Base-by-base conservation (phyloP, 2,888 invertebrate genomes). In the Cheilosia urbana region DNA sequence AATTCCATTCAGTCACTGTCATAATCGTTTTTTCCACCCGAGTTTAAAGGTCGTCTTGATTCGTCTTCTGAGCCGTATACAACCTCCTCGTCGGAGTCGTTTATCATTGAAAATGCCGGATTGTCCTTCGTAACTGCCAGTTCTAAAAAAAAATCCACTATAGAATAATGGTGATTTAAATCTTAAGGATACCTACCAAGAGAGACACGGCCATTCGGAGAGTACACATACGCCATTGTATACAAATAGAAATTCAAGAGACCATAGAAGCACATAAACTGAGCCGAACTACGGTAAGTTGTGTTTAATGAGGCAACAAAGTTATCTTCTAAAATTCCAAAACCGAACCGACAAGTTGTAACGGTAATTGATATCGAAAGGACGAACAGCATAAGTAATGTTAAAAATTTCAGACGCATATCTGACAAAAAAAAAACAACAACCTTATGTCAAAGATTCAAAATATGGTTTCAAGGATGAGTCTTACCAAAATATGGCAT, bases 401-500 rank as follows among this genome's bases (percentile, higher is more conserved):
- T 98, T 88, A 98, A 93, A 92, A 98, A 98, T 91, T 98, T 97
- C 80, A 99, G 93, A 65, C 99, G 94, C 91, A 98, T 95, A 93
- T 98, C 98, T 98, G 93, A 27, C 37, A 21, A 57, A 2, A 13
- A 30, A 0, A 51, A 42, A 11, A 17, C 15, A 15, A 1, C 19
- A 24, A 17, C 24, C 1, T 49, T 17, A 9, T n/a, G 27, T 30
- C 19, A 55, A 15, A 40, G 1, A 19, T 57, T 34, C 2, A 24
- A 13, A n/a, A n/a, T n/a, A n/a, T 55, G 30, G 30, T 30, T 19
- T 65, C 57, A 24, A 58, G 2, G 42, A 34, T 51, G 5, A 37
- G 76, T 92, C 94, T 95, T 93, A 98, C 98, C 98, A 93, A 99
- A 99, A 93, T 97, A 99, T 85, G 99, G 98, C 98, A 99, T 98